Base-by-base conservation (phyloP, 2,888 invertebrate genomes). In the Spodoptera picta region DNA sequence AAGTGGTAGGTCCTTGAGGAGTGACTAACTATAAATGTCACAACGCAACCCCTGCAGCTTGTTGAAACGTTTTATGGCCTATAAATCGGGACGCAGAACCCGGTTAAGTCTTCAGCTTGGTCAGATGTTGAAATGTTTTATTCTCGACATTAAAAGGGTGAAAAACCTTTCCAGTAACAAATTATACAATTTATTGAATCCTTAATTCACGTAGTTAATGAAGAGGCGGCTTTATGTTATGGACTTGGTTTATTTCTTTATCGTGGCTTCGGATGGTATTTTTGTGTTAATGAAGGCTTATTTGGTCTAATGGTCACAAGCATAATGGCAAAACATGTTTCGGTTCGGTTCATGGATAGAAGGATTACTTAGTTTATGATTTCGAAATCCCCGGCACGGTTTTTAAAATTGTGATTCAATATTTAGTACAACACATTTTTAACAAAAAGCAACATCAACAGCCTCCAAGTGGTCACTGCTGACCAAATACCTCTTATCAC, bases 21-120 rank as follows among this genome's bases (percentile, higher is more conserved):
- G 82, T 77, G 79, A 80, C 81, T 85, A 82, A 86, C 89, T 84
- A 89, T 90, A 89, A 90, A 91, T 85, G 90, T 90, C 89, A 82
- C 81, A 60, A 71, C 78, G 80, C 80, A 77, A 81, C 87, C 87
- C 85, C 83, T 83, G 78, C 83, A 85, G 90, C 88, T 88, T 88
- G 90, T 87, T 89, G 88, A 88, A 89, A 87, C 86, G 84, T 83
- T 91, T 91, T 90, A 91, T 90, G 88, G 90, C 77, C 89, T 76
- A 90, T 92, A 91, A 92, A 91, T 91, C 84, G 82, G 76, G 77
- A 78, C 83, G 83, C 77, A 82, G 77, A 67, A 64, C 70, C 73
- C 85, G 83, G 85, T 84, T 80, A 87, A 87, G 83, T 79, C 85
- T 81, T 83, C 60, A 73, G 77, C 75, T 88, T 85, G 87, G 88